Base-by-base conservation (phyloP, 2,888 invertebrate species). In the Temnothorax unifasciatus region DNA sequence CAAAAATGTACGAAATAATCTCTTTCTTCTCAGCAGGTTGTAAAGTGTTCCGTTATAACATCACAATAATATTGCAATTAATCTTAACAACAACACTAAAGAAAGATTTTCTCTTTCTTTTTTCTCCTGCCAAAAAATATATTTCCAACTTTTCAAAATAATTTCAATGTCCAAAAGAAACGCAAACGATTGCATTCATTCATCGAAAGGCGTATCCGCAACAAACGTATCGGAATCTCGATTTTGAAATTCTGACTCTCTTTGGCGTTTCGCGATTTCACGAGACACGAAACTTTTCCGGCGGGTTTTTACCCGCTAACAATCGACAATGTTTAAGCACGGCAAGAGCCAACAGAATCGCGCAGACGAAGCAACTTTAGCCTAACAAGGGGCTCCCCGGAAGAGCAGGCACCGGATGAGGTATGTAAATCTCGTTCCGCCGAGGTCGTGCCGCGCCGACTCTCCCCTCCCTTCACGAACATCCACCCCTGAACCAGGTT, bases 291-390 rank as follows among this genome's bases (percentile, higher is more conserved):
- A 81, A 87, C 73, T 88, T 86, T 44, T 83, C 76, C 81, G 68
- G 47, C 61, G 89, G 88, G 88, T 92, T 92, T 92, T 91, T 90
- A 85, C 88, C 85, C 77, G 87, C 90, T 90, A 91, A 91, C 91
- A 91, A 91, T 88, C 89, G 88, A 88, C 87, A 87, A 91, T 92
- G 90, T 93, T 93, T 92, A 89, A 93, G 89, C 91, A 88, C 88
- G 91, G 90, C 90, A 90, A 93, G 91, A 92, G 92, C 91, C 90
- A 89, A 90, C 91, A 85, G 89, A 89, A 92, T 91, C 91, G 87
- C 90, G 92, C 92, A 90, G 92, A 93, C 92, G 92, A 91, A 89
- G 93, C 92, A 93, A 93, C 92, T 94, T 93, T 92, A 87, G 92
- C 89, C 92, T 93, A 93, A 93, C 93, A 93, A 93, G 93, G 92